Evolutionary conservation across 2,888 invertebrate species (phyloP).

Genomic region (Vesta saturnalis): DNA sequence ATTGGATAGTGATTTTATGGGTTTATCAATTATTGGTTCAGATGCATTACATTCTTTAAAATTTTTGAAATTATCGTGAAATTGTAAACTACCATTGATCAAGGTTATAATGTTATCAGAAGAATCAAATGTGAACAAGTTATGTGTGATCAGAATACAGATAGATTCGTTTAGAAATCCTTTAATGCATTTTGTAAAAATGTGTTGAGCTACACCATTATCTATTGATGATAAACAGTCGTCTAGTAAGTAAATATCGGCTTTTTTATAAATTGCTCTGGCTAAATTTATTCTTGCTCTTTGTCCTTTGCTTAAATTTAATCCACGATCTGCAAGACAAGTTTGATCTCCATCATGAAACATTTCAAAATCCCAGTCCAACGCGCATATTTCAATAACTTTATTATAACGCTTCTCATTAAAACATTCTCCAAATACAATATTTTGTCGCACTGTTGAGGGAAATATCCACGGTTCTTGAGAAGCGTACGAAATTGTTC

Average conservation of each 20-base stretch:
- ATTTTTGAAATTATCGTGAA: slow-evolving; percentile 67
- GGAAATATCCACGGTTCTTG: slow-evolving; percentile 70
- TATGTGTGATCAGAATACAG: slow-evolving; percentile 72
- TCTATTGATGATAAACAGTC: slow-evolving; percentile 84
- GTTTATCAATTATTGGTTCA: background rate
- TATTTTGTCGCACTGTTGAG: slow-evolving; percentile 74
- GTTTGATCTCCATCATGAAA: slow-evolving; percentile 78
- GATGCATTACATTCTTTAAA: background rate
- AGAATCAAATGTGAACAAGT: slow-evolving; percentile 66
- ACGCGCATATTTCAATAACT: slow-evolving; percentile 70
- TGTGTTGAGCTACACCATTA: slow-evolving; percentile 72
- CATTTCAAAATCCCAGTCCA: slow-evolving; percentile 73
- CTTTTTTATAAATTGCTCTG: slow-evolving; percentile 75
- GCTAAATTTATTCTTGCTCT: slow-evolving; percentile 80
- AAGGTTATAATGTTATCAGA: slow-evolving; percentile 66
- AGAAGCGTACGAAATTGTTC: slow-evolving; percentile 66
- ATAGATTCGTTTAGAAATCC: slow-evolving; percentile 67
- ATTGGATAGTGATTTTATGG: background rate
- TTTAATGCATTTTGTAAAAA: slow-evolving; percentile 75
- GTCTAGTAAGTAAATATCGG: slow-evolving; percentile 79
- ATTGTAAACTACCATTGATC: slow-evolving; percentile 65
- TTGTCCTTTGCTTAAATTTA: slow-evolving; percentile 83
- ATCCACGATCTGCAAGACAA: slow-evolving; percentile 80
- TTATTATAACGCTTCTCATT: slow-evolving; percentile 65
- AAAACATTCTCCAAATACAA: slow-evolving; percentile 73